Evolutionary conservation across 2,888 invertebrate genomes (phyloP).

Genomic region (Pheosia tremula): DNA sequence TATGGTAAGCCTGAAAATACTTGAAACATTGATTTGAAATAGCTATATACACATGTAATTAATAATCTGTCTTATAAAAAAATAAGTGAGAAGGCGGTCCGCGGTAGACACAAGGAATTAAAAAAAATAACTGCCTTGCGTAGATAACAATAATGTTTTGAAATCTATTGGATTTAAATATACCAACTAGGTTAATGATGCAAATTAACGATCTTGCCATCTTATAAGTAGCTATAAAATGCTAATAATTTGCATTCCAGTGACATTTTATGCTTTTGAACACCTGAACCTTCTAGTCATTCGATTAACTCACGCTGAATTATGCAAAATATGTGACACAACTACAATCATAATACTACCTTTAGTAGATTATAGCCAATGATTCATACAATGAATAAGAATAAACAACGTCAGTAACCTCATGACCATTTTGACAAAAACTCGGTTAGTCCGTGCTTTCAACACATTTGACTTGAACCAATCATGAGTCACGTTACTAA

Average conservation of each 20-base stretch:
- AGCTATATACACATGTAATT: no score
- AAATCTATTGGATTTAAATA: no score
- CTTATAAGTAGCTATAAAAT: not conserved
- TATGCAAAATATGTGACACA: not conserved
- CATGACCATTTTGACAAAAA: not conserved
- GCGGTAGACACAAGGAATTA: no score
- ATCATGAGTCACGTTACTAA: not conserved
- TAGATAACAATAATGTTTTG: no score
- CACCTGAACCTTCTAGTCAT: not conserved
- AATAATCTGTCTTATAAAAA: no score
- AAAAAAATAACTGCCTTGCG: no score
- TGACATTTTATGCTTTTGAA: not conserved
- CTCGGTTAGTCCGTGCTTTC: not conserved
- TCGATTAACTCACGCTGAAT: not conserved
- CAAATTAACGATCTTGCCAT: no score
- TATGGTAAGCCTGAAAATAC: no score
- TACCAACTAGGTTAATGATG: no score
- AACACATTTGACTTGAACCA: not conserved
- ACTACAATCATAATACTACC: conserved; percentile 8
- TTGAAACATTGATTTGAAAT: no score
- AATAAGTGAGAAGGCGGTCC: no score
- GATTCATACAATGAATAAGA: conserved; percentile 19
- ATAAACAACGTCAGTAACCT: conserved; percentile 3
- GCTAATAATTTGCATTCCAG: not conserved
- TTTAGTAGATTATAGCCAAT: conserved; percentile 3